These are phyloP conservation scores for Xestia c-nigrum DNA, from an alignment of 2,888 invertebrate genomes.

Conservation along the genomic window DNA sequence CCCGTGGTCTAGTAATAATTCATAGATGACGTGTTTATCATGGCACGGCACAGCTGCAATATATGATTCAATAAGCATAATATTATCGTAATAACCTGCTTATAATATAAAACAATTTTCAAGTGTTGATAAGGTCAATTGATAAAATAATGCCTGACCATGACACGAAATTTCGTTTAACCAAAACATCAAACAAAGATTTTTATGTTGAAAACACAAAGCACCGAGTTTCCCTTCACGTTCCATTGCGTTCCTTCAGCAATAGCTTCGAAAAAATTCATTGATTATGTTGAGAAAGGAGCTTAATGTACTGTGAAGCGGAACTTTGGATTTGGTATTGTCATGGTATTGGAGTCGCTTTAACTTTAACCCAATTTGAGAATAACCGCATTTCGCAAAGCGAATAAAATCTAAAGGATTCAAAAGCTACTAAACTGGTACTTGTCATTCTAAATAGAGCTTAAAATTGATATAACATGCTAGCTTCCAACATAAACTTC, in stretches of 20 bases:
- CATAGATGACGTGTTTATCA: slow-evolving; percentile 31
- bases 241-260: slow-evolving; percentile 48
- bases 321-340: slow-evolving; percentile 47
- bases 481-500: slow-evolving; percentile 34
- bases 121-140: slow-evolving; percentile 28
- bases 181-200: slow-evolving; percentile 33
- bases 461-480: slow-evolving; percentile 14
- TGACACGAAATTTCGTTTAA: slow-evolving; percentile 52
- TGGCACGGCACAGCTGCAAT: background rate
- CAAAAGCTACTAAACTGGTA: background rate
- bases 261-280: slow-evolving; percentile 56
- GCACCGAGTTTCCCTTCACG: slow-evolving; percentile 43
- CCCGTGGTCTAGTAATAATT: slow-evolving; percentile 32
- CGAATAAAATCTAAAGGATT: background rate
- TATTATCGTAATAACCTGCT: slow-evolving; percentile 25
- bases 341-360: slow-evolving; percentile 41
- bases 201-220: slow-evolving; percentile 42
- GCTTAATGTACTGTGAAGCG: slow-evolving; percentile 49
- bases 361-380: slow-evolving; percentile 27
- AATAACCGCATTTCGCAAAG: slow-evolving; percentile 16
- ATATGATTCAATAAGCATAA: slow-evolving; percentile 18
- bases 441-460: background rate
- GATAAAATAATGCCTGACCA: slow-evolving; percentile 42
- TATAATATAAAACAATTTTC: slow-evolving; percentile 16
- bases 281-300: slow-evolving; percentile 52